phyloP scores from a whole-genome alignment of 2,113 vertebrate genomes.

The Anguilla japonica region DNA sequence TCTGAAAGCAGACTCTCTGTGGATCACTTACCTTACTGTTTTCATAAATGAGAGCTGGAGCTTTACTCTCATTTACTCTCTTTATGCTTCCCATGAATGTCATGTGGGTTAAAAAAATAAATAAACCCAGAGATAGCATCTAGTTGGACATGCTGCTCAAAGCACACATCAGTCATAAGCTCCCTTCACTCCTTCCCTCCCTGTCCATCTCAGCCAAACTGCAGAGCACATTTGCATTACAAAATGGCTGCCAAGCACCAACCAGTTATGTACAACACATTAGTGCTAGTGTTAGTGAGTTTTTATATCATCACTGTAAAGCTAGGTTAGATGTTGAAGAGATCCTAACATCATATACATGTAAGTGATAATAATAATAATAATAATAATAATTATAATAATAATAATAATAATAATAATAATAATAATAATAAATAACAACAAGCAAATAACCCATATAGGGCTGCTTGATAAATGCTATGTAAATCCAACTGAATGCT shows the following conservation, averaged over 20 bases:
- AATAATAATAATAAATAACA: too few species aligned
- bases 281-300: not conserved
- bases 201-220: not conserved
- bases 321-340: too few species aligned
- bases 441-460: too few species aligned
- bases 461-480: not conserved
- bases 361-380: too few species aligned
- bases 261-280: not conserved
- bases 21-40: not conserved
- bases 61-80: not conserved
- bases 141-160: not conserved
- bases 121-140: not conserved
- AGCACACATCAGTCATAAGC: not conserved
- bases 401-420: too few species aligned
- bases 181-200: not conserved
- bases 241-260: not conserved
- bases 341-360: too few species aligned
- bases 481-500: not conserved
- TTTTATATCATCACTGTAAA: not conserved
- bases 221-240: too few species aligned
- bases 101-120: not conserved
- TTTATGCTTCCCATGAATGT: not conserved
- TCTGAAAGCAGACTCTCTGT: not conserved
- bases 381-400: too few species aligned
- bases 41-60: not conserved